Percentiles rank a stretch among this genome's conserved stretches.
Conservation (phyloP, 35 echinoderm and acorn worm genomes). For the Strongylocentrotus purpuratus region DNA sequence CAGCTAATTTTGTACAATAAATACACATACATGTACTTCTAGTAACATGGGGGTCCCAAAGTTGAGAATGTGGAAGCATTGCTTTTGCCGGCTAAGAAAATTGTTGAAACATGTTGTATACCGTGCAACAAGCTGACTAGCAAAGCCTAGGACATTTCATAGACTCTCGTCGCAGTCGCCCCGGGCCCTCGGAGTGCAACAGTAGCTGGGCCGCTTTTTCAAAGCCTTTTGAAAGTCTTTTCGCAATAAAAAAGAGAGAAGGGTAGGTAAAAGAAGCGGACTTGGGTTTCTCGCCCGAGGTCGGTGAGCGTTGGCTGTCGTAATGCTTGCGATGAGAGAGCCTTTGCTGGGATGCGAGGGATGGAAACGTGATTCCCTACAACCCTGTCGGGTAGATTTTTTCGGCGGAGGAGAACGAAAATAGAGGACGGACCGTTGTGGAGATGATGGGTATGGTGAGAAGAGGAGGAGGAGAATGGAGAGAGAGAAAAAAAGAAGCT, state of each 20-base stretch:
- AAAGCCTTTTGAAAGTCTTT: slow-evolving; percentile 34
- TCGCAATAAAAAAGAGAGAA: slow-evolving; percentile 20
- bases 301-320: slow-evolving; percentile 28
- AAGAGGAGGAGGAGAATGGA: neutral
- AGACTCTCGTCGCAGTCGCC: neutral
- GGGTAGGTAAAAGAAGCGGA: slow-evolving; percentile 38
- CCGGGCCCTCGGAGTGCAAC: neutral
- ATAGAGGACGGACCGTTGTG: neutral
- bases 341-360: slow-evolving; percentile 9
- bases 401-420: neutral
- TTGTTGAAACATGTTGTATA: slow-evolving; percentile 24
- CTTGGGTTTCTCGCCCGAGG: slow-evolving; percentile 18
- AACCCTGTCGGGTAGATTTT: slow-evolving; percentile 14
- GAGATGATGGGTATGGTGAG: slow-evolving; percentile 17
- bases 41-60: neutral
- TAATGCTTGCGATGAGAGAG: slow-evolving; percentile 37
- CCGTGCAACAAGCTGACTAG: neutral
- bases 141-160: neutral
- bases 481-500: neutral
- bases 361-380: slow-evolving; percentile 10
- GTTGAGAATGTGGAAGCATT: neutral
- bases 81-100: slow-evolving; percentile 1
- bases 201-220: slow-evolving; percentile 24
- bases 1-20: too few relatives aligned
- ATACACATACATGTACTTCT: too few relatives aligned